Base-by-base conservation (phyloP, 1,140 invertebrate genomes). In the Zaprionus camerounensis region DNA sequence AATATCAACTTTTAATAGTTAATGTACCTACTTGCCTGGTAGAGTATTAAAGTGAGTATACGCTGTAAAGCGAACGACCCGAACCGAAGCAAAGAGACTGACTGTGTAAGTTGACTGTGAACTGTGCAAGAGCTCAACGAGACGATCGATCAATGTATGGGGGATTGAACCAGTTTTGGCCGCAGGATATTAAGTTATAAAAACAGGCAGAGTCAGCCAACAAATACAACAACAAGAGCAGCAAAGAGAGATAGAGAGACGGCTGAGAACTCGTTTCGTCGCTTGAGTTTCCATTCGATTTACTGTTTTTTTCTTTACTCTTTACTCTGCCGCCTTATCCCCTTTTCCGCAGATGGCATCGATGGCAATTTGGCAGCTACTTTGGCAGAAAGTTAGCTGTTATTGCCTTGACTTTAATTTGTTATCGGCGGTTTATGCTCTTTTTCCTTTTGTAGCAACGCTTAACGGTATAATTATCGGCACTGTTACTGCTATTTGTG, bases 101-200 rank as follows among this genome's bases (percentile, higher is more conserved):
- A 24, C 31, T 34, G 31, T 65, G 44, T 55, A 66, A 61, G 69
- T 46, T 63, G 77, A 49, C 62, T 64, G 31, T 62, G 26, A 62
- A 66, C 55, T 59, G 53, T 70, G 72, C 31, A 34, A 63, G 73
- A 77, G 72, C 28, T 72, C 20, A 49, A 11, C 36, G 66, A 70
- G 69, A 20, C 75, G 76, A 86, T 85, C 82, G 81, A 85, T 85
- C 76, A 77, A 49, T 80, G 71, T 58, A 65, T 61, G 46, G 44
- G 44, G 53, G 61, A 68, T 67, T 87, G 83, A 86, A 86, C 82
- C 83, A 86, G 82, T 86, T 86, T 85, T 82, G 38, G 51, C 83
- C 70, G 76, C 83, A 86, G 82, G 82, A 86, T 86, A 86, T 86
- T 86, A 80, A 86, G 80, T 83, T 69, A 86, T 86, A 82, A 86